Conservation (phyloP, 2,888 invertebrate species). For the Drosophila kanekoi region DNA sequence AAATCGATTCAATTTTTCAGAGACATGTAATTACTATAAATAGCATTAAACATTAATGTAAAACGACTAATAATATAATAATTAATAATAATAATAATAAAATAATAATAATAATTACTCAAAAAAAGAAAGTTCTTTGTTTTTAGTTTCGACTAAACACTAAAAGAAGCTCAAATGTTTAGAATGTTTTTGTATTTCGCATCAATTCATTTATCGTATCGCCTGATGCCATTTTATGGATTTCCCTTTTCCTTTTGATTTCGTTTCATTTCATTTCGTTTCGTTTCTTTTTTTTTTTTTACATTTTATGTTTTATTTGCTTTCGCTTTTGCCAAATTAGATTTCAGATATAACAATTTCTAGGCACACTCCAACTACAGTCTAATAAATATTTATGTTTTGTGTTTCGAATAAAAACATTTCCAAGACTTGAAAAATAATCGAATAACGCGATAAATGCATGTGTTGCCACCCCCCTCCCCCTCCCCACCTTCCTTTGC, state of each 20-base stretch:
- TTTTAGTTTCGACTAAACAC: constrained; percentile 24
- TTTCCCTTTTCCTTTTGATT: constrained; percentile 21
- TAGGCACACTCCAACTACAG: constrained; percentile 41
- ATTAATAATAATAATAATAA: constrained; percentile 40
- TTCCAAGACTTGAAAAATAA: constrained; percentile 23
- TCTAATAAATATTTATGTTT: constrained; percentile 14
- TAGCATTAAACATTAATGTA: constrained; percentile 70
- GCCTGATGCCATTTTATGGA: constrained; percentile 8
- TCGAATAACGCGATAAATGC: constrained; percentile 30
- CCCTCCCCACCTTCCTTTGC: background rate
- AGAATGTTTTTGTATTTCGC: constrained; percentile 57
- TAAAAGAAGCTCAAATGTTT: constrained; percentile 29
- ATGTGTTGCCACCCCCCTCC: background rate
- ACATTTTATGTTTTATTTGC: too few relatives aligned
- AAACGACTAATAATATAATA: constrained; percentile 50
- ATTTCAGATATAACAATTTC: constrained; percentile 23
- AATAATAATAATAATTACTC: constrained; percentile 47
- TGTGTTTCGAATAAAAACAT: constrained; percentile 11
- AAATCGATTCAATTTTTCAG: constrained; percentile 42
- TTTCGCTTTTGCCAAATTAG: constrained; percentile 15
- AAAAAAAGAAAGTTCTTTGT: constrained; percentile 43
- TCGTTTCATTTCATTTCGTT: constrained; percentile 11
- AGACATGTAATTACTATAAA: constrained; percentile 60
- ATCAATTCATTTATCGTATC: constrained; percentile 31
- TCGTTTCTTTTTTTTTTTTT: constrained; percentile 22